A percentile compares a stretch with the other conserved stretches of the same genome.
Evolutionary conservation across 2,888 invertebrate genomes (phyloP).

Genomic region (Leptogaster cylindrica): DNA sequence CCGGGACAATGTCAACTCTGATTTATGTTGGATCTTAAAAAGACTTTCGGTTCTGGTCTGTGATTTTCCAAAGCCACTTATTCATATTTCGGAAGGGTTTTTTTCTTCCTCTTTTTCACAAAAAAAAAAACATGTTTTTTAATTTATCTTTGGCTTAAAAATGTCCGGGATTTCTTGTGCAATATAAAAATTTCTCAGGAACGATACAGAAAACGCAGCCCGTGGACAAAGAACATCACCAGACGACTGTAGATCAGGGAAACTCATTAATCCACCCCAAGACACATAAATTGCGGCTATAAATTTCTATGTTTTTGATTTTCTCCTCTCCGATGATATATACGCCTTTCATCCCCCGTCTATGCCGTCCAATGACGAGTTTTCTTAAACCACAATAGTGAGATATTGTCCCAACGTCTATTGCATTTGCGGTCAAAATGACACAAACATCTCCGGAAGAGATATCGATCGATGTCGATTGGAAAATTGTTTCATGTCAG

Average conservation of each 20-base stretch:
- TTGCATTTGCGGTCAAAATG: conserved; percentile 37
- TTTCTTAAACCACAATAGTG: conserved; percentile 21
- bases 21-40: conserved; percentile 2
- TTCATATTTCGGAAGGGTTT: conserved; percentile 12
- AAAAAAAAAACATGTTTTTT: not conserved
- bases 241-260: not conserved
- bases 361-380: not conserved
- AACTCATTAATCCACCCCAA: conserved; percentile 27
- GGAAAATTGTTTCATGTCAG: conserved; percentile 36
- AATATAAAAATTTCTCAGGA: not conserved
- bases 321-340: conserved; percentile 1
- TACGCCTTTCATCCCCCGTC: not conserved
- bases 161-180: not conserved
- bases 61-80: not conserved
- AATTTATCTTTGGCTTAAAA: too few relatives aligned
- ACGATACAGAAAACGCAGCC: not conserved
- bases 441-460: conserved; percentile 8
- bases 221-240: conserved; percentile 7
- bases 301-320: conserved; percentile 34
- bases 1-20: not conserved
- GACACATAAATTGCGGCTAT: conserved; percentile 36
- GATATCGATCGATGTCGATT: conserved; percentile 30
- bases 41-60: too few relatives aligned
- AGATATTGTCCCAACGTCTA: conserved; percentile 39
- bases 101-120: not conserved